phyloP scores from a whole-genome alignment of 2,797 vertebrate species.

The Chaenodraco wilsoni region DNA sequence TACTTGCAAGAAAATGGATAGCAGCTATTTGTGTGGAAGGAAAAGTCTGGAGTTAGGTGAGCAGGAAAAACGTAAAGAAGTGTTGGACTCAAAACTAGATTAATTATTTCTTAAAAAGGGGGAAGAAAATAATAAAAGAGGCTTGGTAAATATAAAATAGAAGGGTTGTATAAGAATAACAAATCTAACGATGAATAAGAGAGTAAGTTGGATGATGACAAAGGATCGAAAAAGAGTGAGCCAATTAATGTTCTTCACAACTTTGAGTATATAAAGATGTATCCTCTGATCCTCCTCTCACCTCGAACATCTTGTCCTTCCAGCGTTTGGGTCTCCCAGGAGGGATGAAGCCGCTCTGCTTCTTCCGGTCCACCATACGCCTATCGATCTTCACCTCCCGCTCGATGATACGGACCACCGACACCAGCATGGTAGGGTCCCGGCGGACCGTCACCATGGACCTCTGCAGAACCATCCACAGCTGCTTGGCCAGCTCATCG shows the following conservation, averaged over 20 bases:
- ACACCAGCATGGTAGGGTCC: slow-evolving; percentile 96
- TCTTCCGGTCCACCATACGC: slow-evolving; percentile 93
- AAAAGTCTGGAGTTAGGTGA: no score
- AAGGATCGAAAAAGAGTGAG: no score
- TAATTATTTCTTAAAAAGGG: no score
- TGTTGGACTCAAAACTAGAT: no score
- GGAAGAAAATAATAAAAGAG: not conserved
- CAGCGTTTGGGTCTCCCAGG: slow-evolving; percentile 94
- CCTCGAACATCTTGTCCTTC: slow-evolving; percentile 94
- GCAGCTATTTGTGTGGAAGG: not conserved
- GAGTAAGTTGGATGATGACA: not conserved
- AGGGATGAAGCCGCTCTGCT: slow-evolving; percentile 94
- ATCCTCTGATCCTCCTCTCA: slow-evolving; percentile 39
- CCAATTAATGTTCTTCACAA: not conserved
- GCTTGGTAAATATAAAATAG: not conserved
- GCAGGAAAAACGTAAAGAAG: not conserved
- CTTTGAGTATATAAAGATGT: not conserved
- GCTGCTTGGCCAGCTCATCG: slow-evolving; percentile 93
- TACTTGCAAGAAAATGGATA: not conserved
- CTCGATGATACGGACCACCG: slow-evolving; percentile 96
- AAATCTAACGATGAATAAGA: not conserved
- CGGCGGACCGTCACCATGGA: slow-evolving; percentile 92
- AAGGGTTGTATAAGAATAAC: not conserved
- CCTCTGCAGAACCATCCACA: slow-evolving; percentile 97
- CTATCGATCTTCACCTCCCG: slow-evolving; percentile 96